A percentile compares a stretch with the other conserved stretches of the same genome.
phyloP scores from a whole-genome alignment of 53 echinoderm and acorn worm species.

The Paracentrotus lividus region DNA sequence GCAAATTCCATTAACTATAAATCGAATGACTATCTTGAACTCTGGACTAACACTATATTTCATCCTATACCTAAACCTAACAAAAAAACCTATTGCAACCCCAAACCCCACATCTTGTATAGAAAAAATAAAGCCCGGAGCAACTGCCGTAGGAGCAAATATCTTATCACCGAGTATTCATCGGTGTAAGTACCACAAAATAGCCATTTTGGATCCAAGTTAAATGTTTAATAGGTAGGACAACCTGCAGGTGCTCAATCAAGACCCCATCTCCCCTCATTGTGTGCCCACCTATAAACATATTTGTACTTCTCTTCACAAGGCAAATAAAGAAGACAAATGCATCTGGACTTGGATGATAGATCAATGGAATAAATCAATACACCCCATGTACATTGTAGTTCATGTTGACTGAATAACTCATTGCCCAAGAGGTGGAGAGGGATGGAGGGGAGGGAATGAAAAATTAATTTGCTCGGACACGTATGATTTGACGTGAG shows the following conservation, averaged over 20 bases:
- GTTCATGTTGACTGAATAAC: neutral
- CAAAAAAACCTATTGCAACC: too few species aligned
- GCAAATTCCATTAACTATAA: too few species aligned
- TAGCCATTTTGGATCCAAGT: neutral
- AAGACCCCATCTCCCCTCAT: neutral
- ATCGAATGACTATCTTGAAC: too few species aligned
- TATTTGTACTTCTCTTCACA: neutral
- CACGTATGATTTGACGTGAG: neutral
- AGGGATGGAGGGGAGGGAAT: neutral
- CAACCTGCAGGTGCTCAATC: neutral
- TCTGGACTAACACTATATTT: too few species aligned
- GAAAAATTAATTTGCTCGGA: neutral
- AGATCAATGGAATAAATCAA: neutral
- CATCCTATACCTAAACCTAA: too few species aligned
- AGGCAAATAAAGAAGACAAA: neutral
- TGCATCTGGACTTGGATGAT: neutral
- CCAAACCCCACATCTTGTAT: too few species aligned
- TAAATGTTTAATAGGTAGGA: neutral
- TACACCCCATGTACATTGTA: neutral
- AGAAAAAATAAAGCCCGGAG: too few species aligned
- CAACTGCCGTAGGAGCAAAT: too few species aligned
- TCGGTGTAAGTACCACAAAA: neutral
- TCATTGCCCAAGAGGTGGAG: neutral
- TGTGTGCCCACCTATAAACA: neutral
- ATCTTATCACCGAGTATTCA: too few species aligned